Evolutionary conservation across 2,113 vertebrate genomes (phyloP).

Genomic region (Microtus pennsylvanicus): DNA sequence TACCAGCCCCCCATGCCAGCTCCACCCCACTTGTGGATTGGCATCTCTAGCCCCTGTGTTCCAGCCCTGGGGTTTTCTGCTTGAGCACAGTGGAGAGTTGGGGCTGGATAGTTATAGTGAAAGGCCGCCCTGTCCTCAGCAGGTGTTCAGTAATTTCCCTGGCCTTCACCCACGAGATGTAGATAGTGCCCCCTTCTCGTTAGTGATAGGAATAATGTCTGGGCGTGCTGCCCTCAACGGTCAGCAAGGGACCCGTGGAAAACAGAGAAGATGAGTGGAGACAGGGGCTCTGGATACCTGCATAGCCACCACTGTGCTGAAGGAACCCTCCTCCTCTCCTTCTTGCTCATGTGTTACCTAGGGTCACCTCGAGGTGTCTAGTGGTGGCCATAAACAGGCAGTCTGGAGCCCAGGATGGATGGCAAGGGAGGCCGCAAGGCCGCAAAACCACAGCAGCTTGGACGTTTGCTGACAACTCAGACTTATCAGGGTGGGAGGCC

Average conservation of each 20-base stretch:
- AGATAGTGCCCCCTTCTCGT: neutral
- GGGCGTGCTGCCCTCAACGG: neutral
- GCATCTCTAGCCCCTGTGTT: neutral
- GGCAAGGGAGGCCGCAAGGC: slow-evolving; percentile 45
- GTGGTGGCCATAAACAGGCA: neutral
- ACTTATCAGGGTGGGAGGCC: slow-evolving; percentile 84
- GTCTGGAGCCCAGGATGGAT: slow-evolving; percentile 37
- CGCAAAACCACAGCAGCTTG: slow-evolving; percentile 69
- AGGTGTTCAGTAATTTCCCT: neutral
- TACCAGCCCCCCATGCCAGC: no score
- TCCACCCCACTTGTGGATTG: neutral
- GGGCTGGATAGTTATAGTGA: neutral
- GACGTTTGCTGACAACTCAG: slow-evolving; percentile 77
- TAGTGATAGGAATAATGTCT: neutral
- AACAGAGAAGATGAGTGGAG: neutral
- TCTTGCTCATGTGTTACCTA: neutral
- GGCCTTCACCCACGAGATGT: neutral
- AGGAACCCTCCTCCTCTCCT: neutral
- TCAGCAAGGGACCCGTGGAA: neutral
- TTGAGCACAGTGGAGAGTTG: fast-evolving
- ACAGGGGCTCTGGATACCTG: fast-evolving
- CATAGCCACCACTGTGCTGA: neutral
- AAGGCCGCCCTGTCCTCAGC: neutral
- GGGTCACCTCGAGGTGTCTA: slow-evolving; percentile 76
- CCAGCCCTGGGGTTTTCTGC: neutral